These are phyloP conservation scores for Ladona fulva DNA, from an alignment of 1,140 invertebrate species.

Conservation along the genomic window DNA sequence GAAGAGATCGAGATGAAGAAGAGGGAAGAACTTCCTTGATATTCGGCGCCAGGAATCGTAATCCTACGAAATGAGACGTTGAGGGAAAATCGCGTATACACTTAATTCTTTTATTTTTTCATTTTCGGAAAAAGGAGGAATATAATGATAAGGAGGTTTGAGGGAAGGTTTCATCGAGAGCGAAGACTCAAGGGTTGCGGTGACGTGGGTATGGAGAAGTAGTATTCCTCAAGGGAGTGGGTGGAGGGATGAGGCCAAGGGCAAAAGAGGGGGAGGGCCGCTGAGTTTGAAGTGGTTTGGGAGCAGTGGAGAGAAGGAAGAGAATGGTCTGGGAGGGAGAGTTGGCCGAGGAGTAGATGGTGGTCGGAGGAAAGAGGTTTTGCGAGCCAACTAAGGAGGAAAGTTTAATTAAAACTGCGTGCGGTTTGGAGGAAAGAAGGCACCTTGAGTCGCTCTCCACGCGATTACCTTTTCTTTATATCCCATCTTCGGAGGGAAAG, in stretches of 20 bases:
- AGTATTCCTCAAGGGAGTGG: neutral
- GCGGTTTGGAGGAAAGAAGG: neutral
- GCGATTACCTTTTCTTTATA: conserved; percentile 10
- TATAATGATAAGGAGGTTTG: neutral
- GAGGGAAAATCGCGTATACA: neutral
- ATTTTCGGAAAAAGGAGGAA: neutral
- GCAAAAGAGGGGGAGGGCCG: neutral
- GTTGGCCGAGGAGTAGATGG: too few relatives aligned
- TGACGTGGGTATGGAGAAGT: neutral
- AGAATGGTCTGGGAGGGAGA: neutral
- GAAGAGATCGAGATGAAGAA: neutral
- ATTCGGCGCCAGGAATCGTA: neutral
- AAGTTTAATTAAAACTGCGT: conserved; percentile 4
- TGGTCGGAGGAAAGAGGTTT: neutral
- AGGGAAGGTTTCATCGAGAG: neutral
- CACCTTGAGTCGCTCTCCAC: neutral
- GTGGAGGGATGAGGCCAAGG: neutral
- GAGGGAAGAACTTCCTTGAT: neutral
- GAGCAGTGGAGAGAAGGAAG: neutral
- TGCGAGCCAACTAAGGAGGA: neutral
- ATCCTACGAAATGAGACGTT: neutral
- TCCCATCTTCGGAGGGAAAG: neutral
- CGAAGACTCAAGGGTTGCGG: neutral
- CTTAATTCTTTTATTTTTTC: neutral
- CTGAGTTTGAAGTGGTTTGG: neutral